Conservation (phyloP, 1,140 invertebrate genomes). For the Mactra quadrangularis region DNA sequence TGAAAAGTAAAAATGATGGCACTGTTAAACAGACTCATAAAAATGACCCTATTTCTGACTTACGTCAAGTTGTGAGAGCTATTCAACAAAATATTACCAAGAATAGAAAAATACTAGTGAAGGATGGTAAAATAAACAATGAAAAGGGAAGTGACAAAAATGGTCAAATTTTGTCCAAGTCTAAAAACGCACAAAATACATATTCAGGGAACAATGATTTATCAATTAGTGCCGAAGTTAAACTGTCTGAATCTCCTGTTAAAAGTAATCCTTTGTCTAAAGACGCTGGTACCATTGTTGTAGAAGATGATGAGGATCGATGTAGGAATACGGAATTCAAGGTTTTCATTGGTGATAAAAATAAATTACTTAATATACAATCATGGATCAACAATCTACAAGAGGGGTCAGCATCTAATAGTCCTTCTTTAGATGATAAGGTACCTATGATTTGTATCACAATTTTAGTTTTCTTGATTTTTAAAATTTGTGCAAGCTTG, state of each 20-base stretch:
- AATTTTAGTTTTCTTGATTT: neutral
- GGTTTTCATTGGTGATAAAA: slow-evolving; percentile 43
- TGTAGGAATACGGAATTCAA: slow-evolving; percentile 32
- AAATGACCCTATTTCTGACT: neutral
- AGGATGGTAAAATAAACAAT: slow-evolving; percentile 6
- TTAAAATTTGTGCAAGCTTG: too few relatives aligned
- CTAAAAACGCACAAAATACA: too few relatives aligned
- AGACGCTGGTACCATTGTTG: neutral
- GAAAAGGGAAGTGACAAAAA: too few relatives aligned
- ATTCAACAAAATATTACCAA: neutral
- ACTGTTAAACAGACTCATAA: neutral
- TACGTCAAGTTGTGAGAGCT: slow-evolving; percentile 22
- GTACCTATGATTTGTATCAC: too few relatives aligned
- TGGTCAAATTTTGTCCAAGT: too few relatives aligned
- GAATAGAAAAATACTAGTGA: neutral
- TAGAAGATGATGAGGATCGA: slow-evolving; percentile 1
- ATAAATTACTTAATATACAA: slow-evolving; percentile 41
- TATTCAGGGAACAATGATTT: too few relatives aligned
- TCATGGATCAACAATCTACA: slow-evolving; percentile 53
- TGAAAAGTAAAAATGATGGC: too few relatives aligned
- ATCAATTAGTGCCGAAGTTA: neutral
- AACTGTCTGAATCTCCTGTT: neutral
- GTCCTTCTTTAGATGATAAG: neutral
- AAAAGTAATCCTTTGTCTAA: neutral
- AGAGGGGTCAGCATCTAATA: slow-evolving; percentile 15